Percentiles rank a stretch among this genome's conserved stretches.
These are phyloP conservation scores for Hemitrygon akajei DNA, from an alignment of 2,797 vertebrate species.

Conservation along the genomic window DNA sequence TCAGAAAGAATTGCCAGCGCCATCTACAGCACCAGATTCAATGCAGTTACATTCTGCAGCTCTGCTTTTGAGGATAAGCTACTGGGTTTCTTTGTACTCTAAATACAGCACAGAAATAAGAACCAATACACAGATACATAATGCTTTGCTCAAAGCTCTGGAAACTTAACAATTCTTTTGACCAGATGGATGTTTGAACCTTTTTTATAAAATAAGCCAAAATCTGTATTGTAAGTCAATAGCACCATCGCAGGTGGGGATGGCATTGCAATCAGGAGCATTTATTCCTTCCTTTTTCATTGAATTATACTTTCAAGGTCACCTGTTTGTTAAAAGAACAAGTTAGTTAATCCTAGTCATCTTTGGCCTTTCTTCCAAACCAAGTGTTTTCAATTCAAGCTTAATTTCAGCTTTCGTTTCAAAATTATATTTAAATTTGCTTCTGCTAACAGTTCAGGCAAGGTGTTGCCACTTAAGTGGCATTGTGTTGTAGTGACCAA, in stretches of 20 bases:
- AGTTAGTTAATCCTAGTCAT: background rate
- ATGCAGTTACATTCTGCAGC: background rate
- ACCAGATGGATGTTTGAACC: background rate
- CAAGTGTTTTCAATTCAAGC: background rate
- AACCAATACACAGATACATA: background rate
- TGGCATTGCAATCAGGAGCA: background rate
- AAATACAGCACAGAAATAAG: background rate
- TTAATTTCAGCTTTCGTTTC: background rate
- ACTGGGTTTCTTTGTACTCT: background rate
- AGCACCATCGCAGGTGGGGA: background rate
- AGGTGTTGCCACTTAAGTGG: background rate
- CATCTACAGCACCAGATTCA: background rate
- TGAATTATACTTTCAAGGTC: background rate
- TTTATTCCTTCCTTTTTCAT: background rate
- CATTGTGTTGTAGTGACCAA: background rate
- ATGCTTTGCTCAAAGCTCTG: background rate
- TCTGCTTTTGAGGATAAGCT: background rate
- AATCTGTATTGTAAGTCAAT: no score
- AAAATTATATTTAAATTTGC: background rate
- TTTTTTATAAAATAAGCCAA: background rate
- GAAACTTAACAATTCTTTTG: conserved; percentile 3
- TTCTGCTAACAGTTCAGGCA: background rate
- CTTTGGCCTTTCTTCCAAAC: background rate
- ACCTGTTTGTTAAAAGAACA: background rate
- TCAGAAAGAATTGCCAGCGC: background rate